Percentiles rank a stretch among this genome's conserved stretches.
Evolutionary conservation across 2,113 vertebrate species (phyloP).

Genomic region (Ictalurus furcatus): DNA sequence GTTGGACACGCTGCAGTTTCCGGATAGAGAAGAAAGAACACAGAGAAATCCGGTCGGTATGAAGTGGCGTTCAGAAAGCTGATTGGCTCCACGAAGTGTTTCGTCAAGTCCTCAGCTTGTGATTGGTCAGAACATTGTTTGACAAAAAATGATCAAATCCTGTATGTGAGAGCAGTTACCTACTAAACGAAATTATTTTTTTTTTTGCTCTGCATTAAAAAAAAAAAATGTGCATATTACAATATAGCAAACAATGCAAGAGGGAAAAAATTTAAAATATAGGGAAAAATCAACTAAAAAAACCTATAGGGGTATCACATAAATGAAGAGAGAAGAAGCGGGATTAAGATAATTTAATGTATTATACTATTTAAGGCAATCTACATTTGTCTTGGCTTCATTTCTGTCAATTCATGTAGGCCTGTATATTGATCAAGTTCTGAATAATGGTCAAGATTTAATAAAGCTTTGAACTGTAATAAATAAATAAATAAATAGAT

Average conservation of each 20-base stretch:
- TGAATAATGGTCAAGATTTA: background rate
- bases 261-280: no score
- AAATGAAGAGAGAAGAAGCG: background rate
- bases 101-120: background rate
- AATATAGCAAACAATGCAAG: background rate
- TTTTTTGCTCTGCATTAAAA: background rate
- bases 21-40: slow-evolving; percentile 58
- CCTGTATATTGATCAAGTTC: background rate
- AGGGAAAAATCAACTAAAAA: background rate
- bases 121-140: slow-evolving; percentile 33
- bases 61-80: background rate
- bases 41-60: background rate
- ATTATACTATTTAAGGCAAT: background rate
- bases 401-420: background rate
- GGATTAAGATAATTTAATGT: background rate
- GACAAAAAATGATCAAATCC: background rate
- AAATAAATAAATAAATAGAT: no score
- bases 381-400: background rate
- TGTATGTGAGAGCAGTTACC: background rate
- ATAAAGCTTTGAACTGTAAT: background rate
- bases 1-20: slow-evolving; percentile 74
- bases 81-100: slow-evolving; percentile 38
- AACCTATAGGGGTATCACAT: background rate
- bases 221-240: background rate
- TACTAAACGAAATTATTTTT: background rate